Base-by-base conservation (phyloP, 2,113 vertebrate species). In the Plestiodon gilberti region DNA sequence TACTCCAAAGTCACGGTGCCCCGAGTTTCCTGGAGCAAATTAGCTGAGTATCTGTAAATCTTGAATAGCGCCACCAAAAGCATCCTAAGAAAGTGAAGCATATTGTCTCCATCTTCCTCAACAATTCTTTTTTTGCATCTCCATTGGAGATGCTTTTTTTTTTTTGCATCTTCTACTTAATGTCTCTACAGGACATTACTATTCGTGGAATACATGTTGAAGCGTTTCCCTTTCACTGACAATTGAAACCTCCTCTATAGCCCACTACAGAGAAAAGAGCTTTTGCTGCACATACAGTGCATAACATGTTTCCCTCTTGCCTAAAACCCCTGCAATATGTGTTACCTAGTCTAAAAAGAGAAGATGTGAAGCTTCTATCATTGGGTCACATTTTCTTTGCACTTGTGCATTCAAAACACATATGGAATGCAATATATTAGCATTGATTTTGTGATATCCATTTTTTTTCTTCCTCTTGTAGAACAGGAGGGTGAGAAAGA, bases 351-450 rank as follows among this genome's bases (percentile, higher is more conserved):
- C 23, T 28, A 23, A 59, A n/a, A 83, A 13, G 17, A 30, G 84
- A 67, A 20, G 0, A 0, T 87, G 85, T 20, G 90, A 14, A n/a
- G 1, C 15, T 18, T 67, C 88, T 91, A 87, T 43, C 87, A 90
- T 86, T 90, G 92, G 87, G 88, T 89, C 91, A 73, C 38, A 76
- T 91, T 88, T 15, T 78, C 84, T 91, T 90, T 92, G 87, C 89
- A 89, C 92, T 93, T 90, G 85, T 87, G 83, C 89, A 93, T 90
- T 86, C 93, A 90, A 86, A 87, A 73, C 91, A 89, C 84, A 91
- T 92, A 83, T 89, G 89, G 83, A 94, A 91, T 76, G 86, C 90
- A 87, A 57, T 91, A 92, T 91, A 92, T 84, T 67, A 89, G 74
- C 91, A 92, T 70, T 64, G 89, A 83, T 87, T 90, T 90, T 90